These are phyloP conservation scores for Hyposoter dolosus DNA, from an alignment of 2,888 invertebrate species.

Conservation along the genomic window DNA sequence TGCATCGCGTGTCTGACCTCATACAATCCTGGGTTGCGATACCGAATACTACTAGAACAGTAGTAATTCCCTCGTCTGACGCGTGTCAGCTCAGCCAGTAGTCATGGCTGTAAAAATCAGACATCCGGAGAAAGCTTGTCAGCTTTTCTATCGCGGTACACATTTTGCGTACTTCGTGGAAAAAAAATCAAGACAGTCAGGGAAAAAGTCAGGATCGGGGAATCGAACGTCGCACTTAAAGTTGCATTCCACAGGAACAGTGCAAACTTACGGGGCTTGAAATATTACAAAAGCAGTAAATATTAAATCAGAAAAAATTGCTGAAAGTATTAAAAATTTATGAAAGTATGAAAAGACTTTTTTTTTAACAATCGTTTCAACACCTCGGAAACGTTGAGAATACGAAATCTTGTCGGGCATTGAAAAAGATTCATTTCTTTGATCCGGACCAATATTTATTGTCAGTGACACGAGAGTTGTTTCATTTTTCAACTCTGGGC, in stretches of 20 bases:
- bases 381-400: neutral
- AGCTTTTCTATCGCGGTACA: conserved; percentile 20
- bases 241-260: conserved; percentile 41
- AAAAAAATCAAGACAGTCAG: conserved; percentile 7
- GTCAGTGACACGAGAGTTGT: neutral
- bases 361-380: neutral
- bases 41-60: conserved; percentile 6
- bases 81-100: conserved; percentile 17
- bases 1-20: conserved; percentile 47
- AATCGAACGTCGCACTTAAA: neutral
- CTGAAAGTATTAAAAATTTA: neutral
- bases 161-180: neutral
- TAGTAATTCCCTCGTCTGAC: conserved; percentile 5
- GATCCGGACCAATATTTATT: neutral
- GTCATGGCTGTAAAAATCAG: conserved; percentile 40
- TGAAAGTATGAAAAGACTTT: neutral
- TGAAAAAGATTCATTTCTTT: neutral
- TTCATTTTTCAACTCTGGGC: neutral
- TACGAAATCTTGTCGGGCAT: neutral
- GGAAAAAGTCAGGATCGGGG: conserved; percentile 10
- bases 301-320: neutral
- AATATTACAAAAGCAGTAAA: neutral
- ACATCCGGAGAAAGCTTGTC: conserved; percentile 15
- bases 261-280: conserved; percentile 16
- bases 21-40: conserved; percentile 1